These are phyloP conservation scores for Cremastinae sp. DNA, from an alignment of 2,888 invertebrate genomes.

Conservation along the genomic window DNA sequence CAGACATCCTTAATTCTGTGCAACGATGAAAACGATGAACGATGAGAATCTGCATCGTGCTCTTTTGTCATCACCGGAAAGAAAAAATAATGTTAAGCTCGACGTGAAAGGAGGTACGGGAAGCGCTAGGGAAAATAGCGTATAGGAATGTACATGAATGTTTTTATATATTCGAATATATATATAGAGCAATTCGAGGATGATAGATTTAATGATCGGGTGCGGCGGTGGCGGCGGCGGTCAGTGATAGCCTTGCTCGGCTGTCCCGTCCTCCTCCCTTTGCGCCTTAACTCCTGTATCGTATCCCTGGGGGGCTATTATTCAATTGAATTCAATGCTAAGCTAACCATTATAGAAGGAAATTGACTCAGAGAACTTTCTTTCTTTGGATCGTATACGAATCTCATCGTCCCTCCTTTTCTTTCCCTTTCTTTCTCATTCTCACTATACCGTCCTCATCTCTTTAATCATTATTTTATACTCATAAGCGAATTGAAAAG, in stretches of 20 bases:
- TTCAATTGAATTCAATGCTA: constrained; percentile 81
- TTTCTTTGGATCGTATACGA: constrained; percentile 76
- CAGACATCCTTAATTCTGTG: too few species aligned
- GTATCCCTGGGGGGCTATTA: constrained; percentile 70
- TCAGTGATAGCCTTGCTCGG: constrained; percentile 71
- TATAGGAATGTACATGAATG: constrained; percentile 72
- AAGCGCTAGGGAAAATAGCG: constrained; percentile 10
- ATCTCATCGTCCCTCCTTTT: constrained; percentile 63
- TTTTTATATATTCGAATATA: constrained; percentile 63
- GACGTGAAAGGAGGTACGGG: not conserved
- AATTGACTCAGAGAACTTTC: constrained; percentile 80
- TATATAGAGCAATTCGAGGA: constrained; percentile 66
- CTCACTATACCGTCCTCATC: not conserved
- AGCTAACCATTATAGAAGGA: constrained; percentile 77
- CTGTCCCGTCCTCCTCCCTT: constrained; percentile 51
- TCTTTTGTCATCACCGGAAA: too few species aligned
- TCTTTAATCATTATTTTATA: constrained; percentile 29
- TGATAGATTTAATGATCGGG: constrained; percentile 78
- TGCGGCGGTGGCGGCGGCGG: constrained; percentile 63
- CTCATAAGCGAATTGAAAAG: not conserved
- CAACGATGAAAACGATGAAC: too few species aligned
- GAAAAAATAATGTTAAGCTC: too few species aligned
- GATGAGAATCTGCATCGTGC: too few species aligned
- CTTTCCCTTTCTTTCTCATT: constrained; percentile 2
- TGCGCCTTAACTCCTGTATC: constrained; percentile 4